Evolutionary conservation across 2,888 invertebrate species (phyloP), one percentile per base, ranked within the genome.

Genomic region (Apotomis turbidana): DNA sequence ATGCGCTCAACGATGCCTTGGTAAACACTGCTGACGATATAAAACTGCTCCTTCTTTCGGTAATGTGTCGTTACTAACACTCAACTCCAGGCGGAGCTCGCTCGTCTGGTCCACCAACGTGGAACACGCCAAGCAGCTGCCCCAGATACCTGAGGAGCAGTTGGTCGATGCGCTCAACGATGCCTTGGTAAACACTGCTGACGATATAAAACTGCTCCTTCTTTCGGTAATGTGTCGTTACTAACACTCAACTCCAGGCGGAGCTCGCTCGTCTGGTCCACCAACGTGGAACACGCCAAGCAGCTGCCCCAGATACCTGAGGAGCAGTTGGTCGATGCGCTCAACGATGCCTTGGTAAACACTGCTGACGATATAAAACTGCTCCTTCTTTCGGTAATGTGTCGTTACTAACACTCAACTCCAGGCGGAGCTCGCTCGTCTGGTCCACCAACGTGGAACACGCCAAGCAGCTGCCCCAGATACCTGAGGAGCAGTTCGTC

Each of bases 191-290:
- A 46, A 46, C 46, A 46, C 46, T 46, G 5, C 46, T 46, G 9
- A 9, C 46, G 9, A 46, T 3, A 94, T 95, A n/a, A n/a, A 44
- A 97, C 97, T 3, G 99, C 0, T 99, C 99, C 76, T 99, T 99
- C 91, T 15, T 15, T 15, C 15, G 15, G 15, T 15, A 15, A 15
- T 15, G 15, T 15, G 15, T 15, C 1, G 44, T 44, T 5, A 44
- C 44, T 44, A 0, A 1, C 44, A 8, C 95, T 99, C 36, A 96
- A 95, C 76, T 94, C 96, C 44, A 94, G 93, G 27, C 90, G 95
- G 59, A 98, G 98, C 82, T 99, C 98, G 0, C 92, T 99, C n/a
- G 99, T 99, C 1, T 99, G 99, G 99, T 96, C 97, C 15, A 97
- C 97, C 0, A n/a, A n/a, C n/a, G n/a, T n/a, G n/a, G n/a, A n/a